Base-by-base conservation (phyloP, 2,113 vertebrate species). In the Platichthys stellatus region DNA sequence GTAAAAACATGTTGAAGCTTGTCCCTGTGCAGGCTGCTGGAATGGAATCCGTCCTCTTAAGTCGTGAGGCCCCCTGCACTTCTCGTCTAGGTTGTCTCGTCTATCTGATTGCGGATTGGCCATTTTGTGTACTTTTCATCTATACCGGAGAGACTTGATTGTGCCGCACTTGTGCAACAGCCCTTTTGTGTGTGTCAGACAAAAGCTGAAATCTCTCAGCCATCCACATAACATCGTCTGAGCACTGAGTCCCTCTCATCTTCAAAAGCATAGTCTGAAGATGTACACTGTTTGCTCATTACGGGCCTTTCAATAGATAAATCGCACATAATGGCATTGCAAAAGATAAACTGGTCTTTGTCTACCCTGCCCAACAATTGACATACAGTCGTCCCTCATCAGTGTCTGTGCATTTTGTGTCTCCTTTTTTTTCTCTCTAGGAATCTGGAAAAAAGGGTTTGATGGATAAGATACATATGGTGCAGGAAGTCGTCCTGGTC, bases 391-490 rank as follows among this genome's bases (percentile, higher is more conserved):
- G 84, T 67, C 2, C 69, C 88, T 92, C 88, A 90, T 91, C 91
- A 92, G 81, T 76, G 78, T 84, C 58, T 91, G 21, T 86, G 62
- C 65, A 57, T 87, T 72, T 83, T 76, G 83, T 49, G 47, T 51
- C 67, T 69, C 60, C 0, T 4, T 49, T 13, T 78, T 6, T 69
- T 83, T 23, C 60, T 26, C 87, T 66, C 68, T 71, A 99, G 98
- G 98, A 99, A 86, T 90, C 93, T 0, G 97, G 96, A 69, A 98
- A 96, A 92, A 98, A 95, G 81, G 97, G 97, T 20, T 87, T 99
- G 81, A 97, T 97, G 89, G 96, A 99, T 40, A 97, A 98, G 92
- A 96, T 99, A 88, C 95, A 98, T 78, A 99, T 98, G 97, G 96
- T 99, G 56, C 98, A 99, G 65, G 98, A 99, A 74, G 95, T 99